A percentile compares a stretch with the other conserved stretches of the same genome.
These are phyloP conservation scores for Pachyrhynchus sulphureomaculatus DNA, from an alignment of 1,140 invertebrate genomes.

Conservation along the genomic window DNA sequence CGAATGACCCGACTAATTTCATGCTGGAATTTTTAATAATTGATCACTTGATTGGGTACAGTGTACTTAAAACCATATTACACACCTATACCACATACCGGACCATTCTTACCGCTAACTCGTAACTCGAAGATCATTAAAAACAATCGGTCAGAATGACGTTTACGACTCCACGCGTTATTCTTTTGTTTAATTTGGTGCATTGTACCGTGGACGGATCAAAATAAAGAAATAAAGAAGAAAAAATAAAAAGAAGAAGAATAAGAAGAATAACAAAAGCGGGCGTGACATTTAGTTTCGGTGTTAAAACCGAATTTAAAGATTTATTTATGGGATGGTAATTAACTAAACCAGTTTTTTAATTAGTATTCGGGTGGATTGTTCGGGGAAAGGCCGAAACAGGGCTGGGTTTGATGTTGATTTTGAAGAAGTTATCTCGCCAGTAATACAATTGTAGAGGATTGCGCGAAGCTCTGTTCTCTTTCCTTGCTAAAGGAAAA, in stretches of 20 bases:
- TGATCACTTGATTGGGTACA: no score
- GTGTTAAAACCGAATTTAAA: constrained; percentile 49
- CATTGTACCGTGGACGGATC: constrained; percentile 11
- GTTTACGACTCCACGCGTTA: constrained; percentile 34
- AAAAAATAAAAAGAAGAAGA: constrained; percentile 5
- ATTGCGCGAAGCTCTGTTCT: no score
- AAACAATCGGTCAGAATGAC: constrained; percentile 34
- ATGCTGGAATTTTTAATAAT: no score
- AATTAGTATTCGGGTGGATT: constrained; percentile 47
- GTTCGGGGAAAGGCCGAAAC: constrained; percentile 26
- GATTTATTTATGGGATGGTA: constrained; percentile 46
- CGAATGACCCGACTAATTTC: no score
- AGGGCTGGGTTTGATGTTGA: no score
- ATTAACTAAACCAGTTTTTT: constrained; percentile 42
- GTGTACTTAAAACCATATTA: no score
- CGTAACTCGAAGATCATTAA: neutral
- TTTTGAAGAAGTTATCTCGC: no score
- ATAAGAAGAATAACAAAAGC: constrained; percentile 14
- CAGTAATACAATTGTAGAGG: no score
- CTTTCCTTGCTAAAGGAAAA: no score
- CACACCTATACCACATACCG: no score
- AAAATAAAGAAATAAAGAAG: constrained; percentile 5
- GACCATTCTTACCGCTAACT: no score
- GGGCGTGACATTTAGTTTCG: constrained; percentile 47
- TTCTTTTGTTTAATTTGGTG: constrained; percentile 40